These are phyloP conservation scores for Scolopax mira DNA, from an alignment of 2,113 vertebrate species.

Conservation along the genomic window DNA sequence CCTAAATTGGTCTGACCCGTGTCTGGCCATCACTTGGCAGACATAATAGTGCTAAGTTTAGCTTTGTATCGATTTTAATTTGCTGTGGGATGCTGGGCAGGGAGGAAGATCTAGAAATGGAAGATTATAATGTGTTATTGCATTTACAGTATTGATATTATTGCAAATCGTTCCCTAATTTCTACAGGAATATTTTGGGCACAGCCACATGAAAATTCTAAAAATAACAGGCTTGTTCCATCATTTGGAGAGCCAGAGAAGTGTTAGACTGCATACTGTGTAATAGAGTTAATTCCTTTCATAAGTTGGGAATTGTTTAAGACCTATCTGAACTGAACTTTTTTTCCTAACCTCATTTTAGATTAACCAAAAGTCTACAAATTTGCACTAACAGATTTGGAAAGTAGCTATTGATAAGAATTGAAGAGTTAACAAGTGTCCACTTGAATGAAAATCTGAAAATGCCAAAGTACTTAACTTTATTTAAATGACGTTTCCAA, in stretches of 20 bases:
- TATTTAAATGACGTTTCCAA: background rate
- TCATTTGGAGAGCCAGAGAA: background rate
- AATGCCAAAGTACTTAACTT: background rate
- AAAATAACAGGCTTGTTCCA: background rate
- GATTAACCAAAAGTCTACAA: background rate
- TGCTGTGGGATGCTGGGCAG: constrained; percentile 25
- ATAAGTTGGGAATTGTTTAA: background rate
- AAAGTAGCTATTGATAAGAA: background rate
- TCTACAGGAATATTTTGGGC: constrained; percentile 28
- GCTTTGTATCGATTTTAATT: constrained; percentile 47
- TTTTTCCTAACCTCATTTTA: constrained; percentile 4
- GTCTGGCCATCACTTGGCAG: constrained; percentile 28
- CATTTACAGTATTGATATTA: constrained; percentile 53
- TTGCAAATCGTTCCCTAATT: constrained; percentile 51
- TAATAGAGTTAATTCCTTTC: constrained; percentile 11
- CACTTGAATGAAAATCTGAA: background rate
- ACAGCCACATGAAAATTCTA: constrained; percentile 25
- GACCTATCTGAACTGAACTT: background rate
- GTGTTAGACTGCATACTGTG: background rate
- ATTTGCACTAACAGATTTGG: background rate
- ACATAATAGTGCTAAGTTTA: constrained; percentile 56
- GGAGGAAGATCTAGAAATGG: constrained; percentile 29
- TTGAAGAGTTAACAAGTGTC: background rate
- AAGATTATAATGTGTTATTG: constrained; percentile 58
- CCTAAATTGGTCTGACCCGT: constrained; percentile 11